Base-by-base conservation (phyloP, 2,113 vertebrate species). In the Hylia prasina region DNA sequence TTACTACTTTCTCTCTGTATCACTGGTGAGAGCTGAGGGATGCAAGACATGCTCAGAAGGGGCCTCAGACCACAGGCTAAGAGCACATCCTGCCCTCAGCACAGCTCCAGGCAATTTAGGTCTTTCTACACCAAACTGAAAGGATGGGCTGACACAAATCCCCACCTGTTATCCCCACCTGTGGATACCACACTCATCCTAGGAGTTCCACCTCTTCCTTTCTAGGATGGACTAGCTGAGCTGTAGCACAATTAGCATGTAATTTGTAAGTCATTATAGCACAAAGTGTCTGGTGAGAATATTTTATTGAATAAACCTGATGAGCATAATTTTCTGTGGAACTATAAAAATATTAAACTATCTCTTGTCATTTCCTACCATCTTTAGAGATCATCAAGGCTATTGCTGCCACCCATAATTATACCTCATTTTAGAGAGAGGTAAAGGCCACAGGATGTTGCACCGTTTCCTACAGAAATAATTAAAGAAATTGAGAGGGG, bases 231-330 rank as follows among this genome's bases (percentile, higher is more conserved):
- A 94, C 89, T 87, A 90, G 93, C 92, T 97, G 96, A 93, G 94
- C 94, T 72, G 92, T 93, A 93, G 88, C 96, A 97, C 98, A 98
- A 98, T 98, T 98, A 98, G 97, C 97, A 98, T 97, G 96, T 94
- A 94, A 98, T 98, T 98, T 98, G 97, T 97, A 98, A 98, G 97
- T 97, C 97, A 97, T 98, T 98, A 98, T 3, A 54, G 97, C 58
- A 54, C 95, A 94, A 97, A 97, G 95, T 96, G 96, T 96, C 97
- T 97, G 87, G 88, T 76, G 88, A 98, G 97, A 98, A 96, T 95
- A 92, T 88, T 97, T 98, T 91, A 98, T 81, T 87, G 65, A 98
- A 97, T 95, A 96, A 97, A 98, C 96, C 97, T 98, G 97, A 97
- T 96, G 97, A 97, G 97, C 95, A 97, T 96, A 97, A 97, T 97